Evolutionary conservation across 2,113 vertebrate species (phyloP).

Genomic region (Ceuthmochares aereus): DNA sequence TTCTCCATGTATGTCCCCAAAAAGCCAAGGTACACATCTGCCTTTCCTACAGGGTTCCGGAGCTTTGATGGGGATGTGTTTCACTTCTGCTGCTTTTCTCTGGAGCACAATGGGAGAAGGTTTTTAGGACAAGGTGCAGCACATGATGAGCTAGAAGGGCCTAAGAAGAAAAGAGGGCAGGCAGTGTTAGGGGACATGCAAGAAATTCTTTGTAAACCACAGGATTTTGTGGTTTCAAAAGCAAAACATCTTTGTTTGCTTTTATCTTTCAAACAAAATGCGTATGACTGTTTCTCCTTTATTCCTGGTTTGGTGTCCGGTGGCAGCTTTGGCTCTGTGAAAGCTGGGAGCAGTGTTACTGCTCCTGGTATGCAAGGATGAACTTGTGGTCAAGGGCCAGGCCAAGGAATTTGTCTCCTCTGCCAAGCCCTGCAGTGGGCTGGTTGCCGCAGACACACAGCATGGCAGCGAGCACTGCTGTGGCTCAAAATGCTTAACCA

Average conservation of each 20-base stretch:
- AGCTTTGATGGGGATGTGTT: background rate
- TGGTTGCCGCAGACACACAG: background rate
- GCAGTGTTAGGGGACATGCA: background rate
- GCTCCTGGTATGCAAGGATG: background rate
- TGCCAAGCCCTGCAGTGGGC: background rate
- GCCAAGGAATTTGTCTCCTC: conserved; percentile 29
- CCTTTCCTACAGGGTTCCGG: background rate
- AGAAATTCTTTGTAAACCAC: background rate
- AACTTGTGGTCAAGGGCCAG: background rate
- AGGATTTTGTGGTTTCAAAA: background rate
- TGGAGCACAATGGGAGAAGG: background rate
- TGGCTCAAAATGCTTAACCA: background rate
- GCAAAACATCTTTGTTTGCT: background rate
- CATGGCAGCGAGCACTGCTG: rapidly evolving
- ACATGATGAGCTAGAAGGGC: background rate
- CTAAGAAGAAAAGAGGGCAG: background rate
- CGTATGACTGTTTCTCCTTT: background rate
- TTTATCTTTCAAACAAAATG: background rate
- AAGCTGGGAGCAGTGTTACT: background rate
- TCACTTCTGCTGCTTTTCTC: background rate
- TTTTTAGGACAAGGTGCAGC: background rate
- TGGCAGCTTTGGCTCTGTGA: background rate
- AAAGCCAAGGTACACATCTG: background rate
- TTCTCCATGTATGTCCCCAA: background rate
- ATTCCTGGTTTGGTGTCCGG: background rate